Conservation (phyloP, 2,113 vertebrate species). For the Dicaeum eximium region DNA sequence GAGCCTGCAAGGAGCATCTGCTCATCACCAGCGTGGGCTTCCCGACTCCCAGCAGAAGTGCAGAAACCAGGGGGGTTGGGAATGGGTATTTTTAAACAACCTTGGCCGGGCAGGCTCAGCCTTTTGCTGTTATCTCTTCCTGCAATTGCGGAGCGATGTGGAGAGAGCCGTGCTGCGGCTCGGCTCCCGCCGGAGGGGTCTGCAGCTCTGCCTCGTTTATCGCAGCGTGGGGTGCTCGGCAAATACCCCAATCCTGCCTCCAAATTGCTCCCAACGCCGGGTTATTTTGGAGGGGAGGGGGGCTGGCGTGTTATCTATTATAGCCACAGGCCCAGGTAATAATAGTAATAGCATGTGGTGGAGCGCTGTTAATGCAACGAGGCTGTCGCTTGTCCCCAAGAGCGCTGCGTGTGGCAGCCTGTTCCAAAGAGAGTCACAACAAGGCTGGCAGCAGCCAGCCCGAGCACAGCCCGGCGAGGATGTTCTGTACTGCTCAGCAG, state of each 20-base stretch:
- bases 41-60: not conserved
- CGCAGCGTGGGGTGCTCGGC: not conserved
- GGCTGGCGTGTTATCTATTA: not conserved
- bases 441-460: not conserved
- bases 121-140: slow-evolving; percentile 4
- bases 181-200: not conserved
- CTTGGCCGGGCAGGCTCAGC: not conserved
- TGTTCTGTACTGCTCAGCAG: not conserved
- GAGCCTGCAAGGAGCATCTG: not conserved
- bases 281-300: not conserved
- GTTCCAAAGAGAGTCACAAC: not conserved
- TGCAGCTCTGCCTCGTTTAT: not conserved
- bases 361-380: not conserved
- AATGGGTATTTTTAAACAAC: slow-evolving; percentile 26
- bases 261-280: not conserved
- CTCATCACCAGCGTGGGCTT: not conserved
- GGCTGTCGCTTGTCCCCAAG: not conserved
- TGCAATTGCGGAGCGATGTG: not conserved
- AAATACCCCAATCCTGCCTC: not conserved
- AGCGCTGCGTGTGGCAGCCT: not conserved
- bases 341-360: not conserved
- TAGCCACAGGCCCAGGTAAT: not conserved
- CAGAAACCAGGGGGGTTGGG: not conserved
- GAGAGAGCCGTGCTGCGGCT: not conserved
- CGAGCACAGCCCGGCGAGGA: not conserved